Evolutionary conservation across 2,797 vertebrate genomes (phyloP).

Genomic region (Lutjanus campechanus): DNA sequence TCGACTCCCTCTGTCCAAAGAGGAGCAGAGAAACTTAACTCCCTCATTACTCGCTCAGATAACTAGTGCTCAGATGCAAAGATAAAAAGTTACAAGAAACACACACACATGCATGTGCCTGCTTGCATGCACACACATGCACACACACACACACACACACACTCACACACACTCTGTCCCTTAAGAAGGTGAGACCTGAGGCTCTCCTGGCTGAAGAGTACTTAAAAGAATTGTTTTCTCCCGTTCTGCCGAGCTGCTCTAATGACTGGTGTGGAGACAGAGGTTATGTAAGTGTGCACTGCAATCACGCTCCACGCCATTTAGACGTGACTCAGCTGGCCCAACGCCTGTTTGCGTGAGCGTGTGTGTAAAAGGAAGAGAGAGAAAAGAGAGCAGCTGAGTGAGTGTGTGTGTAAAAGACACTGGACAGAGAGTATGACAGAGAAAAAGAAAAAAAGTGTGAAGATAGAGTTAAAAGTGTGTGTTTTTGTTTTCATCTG

Average conservation of each 20-base stretch:
- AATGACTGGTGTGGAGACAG: constrained; percentile 83
- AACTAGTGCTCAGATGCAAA: constrained; percentile 47
- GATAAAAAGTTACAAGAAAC: constrained; percentile 56
- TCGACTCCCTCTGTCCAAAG: constrained; percentile 84
- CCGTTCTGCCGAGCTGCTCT: constrained; percentile 69
- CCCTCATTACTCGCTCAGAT: constrained; percentile 77
- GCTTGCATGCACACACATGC: not conserved
- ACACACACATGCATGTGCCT: constrained; percentile 2
- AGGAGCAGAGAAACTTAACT: constrained; percentile 83
- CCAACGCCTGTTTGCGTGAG: constrained; percentile 59
- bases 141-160: constrained; percentile 12
- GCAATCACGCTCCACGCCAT: constrained; percentile 80
- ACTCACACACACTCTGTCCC: constrained; percentile 33
- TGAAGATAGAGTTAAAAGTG: not conserved
- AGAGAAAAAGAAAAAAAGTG: not conserved
- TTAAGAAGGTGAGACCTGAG: constrained; percentile 61
- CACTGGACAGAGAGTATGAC: not conserved
- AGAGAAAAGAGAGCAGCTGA: constrained; percentile 5
- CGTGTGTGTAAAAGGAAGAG: constrained; percentile 25
- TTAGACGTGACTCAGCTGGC: constrained; percentile 87
- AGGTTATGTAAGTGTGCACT: constrained; percentile 87
- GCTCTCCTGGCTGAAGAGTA: constrained; percentile 65
- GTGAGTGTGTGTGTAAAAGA: constrained; percentile 10
- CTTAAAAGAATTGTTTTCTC: constrained; percentile 75
- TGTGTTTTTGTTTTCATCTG: not conserved